Percentiles rank a stretch among this genome's conserved stretches.
Evolutionary conservation across 1,140 invertebrate genomes (phyloP).

Genomic region (Pseudomyrmex pallidus): DNA sequence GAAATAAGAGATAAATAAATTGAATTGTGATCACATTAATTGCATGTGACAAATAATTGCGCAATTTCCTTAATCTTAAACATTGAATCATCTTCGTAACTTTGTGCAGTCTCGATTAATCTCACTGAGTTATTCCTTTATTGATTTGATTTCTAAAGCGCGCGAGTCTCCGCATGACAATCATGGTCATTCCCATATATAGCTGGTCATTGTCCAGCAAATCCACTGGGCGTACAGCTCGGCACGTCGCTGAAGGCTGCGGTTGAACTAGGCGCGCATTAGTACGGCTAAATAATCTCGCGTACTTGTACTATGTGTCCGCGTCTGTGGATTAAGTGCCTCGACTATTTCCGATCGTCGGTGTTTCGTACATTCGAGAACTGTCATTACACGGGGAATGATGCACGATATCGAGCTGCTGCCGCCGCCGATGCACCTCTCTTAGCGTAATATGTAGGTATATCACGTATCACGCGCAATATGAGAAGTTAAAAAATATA

Average conservation of each 20-base stretch:
- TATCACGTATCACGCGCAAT: background rate
- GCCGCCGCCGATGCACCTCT: too few relatives aligned
- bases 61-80: background rate
- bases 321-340: slow-evolving; percentile 38
- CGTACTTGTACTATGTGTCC: slow-evolving; percentile 29
- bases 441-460: too few relatives aligned
- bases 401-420: too few relatives aligned
- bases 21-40: too few relatives aligned
- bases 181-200: slow-evolving; percentile 61
- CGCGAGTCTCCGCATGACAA: slow-evolving; percentile 64
- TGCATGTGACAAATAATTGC: background rate
- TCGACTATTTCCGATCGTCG: slow-evolving; percentile 28
- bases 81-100: background rate
- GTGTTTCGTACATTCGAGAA: background rate
- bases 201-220: slow-evolving; percentile 70
- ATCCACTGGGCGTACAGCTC: slow-evolving; percentile 60
- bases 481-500: background rate
- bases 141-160: slow-evolving; percentile 59
- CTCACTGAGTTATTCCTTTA: slow-evolving; percentile 60
- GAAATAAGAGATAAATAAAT: background rate
- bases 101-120: slow-evolving; percentile 49
- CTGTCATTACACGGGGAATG: background rate
- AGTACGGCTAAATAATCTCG: slow-evolving; percentile 43
- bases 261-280: slow-evolving; percentile 54
- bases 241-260: slow-evolving; percentile 64